phyloP scores from a whole-genome alignment of 2,113 vertebrate genomes.

The Cottus gobio region DNA sequence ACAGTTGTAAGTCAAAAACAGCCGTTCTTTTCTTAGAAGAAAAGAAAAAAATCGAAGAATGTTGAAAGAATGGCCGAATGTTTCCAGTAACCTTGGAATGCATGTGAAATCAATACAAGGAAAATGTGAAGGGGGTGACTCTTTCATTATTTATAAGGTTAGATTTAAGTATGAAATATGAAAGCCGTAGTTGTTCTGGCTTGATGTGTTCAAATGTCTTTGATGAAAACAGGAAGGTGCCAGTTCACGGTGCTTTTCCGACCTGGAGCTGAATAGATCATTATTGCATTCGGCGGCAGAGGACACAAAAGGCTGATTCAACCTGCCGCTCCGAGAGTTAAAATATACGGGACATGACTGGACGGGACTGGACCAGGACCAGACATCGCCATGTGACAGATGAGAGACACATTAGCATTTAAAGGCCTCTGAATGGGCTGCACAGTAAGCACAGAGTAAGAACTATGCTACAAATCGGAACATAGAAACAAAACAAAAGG shows the following conservation, averaged over 20 bases:
- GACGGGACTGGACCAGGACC: conserved; percentile 10
- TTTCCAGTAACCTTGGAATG: conserved; percentile 61
- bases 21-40: conserved; percentile 19
- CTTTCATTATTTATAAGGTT: conserved; percentile 51
- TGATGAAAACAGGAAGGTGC: conserved; percentile 64
- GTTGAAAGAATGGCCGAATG: conserved; percentile 48
- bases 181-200: conserved; percentile 59
- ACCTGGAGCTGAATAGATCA: conserved; percentile 67
- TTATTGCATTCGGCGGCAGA: conserved; percentile 47
- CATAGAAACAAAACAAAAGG: conserved; percentile 2
- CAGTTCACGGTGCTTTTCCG: conserved; percentile 32
- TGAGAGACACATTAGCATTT: conserved; percentile 29
- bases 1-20: conserved; percentile 56
- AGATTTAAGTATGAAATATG: conserved; percentile 64
- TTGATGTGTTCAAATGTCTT: conserved; percentile 60
- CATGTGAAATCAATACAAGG: conserved; percentile 62
- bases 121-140: conserved; percentile 39
- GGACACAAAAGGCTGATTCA: conserved; percentile 63
- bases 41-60: conserved; percentile 28
- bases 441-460: conserved; percentile 6
- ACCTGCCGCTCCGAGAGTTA: conserved; percentile 39
- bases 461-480: conserved; percentile 19
- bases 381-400: conserved; percentile 22
- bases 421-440: conserved; percentile 2
- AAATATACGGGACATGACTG: conserved; percentile 28